phyloP scores from a whole-genome alignment of 2,888 invertebrate species.

The Dermolepida albohirtum region DNA sequence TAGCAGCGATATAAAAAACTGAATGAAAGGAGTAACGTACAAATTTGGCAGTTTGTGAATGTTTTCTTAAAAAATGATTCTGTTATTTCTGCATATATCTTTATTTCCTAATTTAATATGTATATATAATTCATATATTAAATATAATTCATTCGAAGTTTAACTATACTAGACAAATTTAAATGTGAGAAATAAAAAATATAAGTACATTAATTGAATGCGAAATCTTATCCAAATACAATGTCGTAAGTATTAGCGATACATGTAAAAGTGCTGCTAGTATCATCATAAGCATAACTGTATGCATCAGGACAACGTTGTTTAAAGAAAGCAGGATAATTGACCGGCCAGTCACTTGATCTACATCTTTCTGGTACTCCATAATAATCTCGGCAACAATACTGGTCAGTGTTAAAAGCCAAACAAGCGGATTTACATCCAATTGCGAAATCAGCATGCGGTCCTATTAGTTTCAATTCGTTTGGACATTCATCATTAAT shows the following conservation, averaged over 20 bases:
- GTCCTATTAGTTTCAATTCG: slow-evolving; percentile 55
- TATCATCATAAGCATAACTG: slow-evolving; percentile 69
- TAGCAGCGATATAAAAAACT: too few relatives aligned
- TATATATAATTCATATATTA: too few relatives aligned
- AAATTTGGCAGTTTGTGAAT: too few relatives aligned
- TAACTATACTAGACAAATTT: too few relatives aligned
- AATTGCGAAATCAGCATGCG: slow-evolving; percentile 53
- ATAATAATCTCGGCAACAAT: slow-evolving; percentile 65
- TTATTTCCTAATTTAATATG: too few relatives aligned
- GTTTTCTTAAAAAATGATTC: too few relatives aligned
- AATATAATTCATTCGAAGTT: too few relatives aligned
- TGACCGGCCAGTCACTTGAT: slow-evolving; percentile 52
- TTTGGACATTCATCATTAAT: slow-evolving; percentile 62
- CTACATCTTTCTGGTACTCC: slow-evolving; percentile 63
- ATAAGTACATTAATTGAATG: too few relatives aligned
- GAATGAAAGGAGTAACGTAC: too few relatives aligned
- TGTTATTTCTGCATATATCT: too few relatives aligned
- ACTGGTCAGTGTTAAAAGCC: slow-evolving; percentile 64
- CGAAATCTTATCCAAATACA: slow-evolving; percentile 58
- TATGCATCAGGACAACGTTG: slow-evolving; percentile 67
- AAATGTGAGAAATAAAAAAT: too few relatives aligned
- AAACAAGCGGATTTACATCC: slow-evolving; percentile 67
- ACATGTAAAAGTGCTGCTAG: slow-evolving; percentile 67
- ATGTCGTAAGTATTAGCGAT: slow-evolving; percentile 56
- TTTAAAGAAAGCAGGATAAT: slow-evolving; percentile 62